Base-by-base conservation (phyloP, 2,797 vertebrate genomes). In the Gymnoscopelus microlampas region DNA sequence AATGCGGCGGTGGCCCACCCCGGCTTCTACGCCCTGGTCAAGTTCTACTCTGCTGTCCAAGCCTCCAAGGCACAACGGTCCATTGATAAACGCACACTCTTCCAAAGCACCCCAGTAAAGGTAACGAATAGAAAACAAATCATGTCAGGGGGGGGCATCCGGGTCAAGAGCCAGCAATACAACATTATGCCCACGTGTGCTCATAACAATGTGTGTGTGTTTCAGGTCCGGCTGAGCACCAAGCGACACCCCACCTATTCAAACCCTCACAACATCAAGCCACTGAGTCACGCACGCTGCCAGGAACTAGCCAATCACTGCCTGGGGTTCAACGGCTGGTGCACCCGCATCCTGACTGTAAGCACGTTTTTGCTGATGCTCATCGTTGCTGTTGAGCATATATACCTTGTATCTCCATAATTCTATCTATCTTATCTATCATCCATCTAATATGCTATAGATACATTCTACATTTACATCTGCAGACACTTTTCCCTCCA, bases 291-390 rank as follows among this genome's bases (percentile, higher is more conserved):
- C 70, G 74, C 86, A 82, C 93, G 83, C 75, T 97, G 96, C 74
- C 86, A 94, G 77, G 92, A 95, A 15, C 60, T 97, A 79, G 96
- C 95, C 73, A 96, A 96, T 91, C 89, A 95, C 85, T 94, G 91
- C 85, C 90, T 96, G 39, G 95, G 96, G 35, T 98, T 96, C 67
- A 93, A 93, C 0, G 94, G 95, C 39, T 97, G 96, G 95, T 95
- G 87, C 67, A 95, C 93, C 80, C 91, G 79, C 68, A 94, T 97
- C 70, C 76, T 96, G 76, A 92, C 87, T 12, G 96, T 97, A 85
- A 94, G 84, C 9, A 8, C 39, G 39, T 10, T 0, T 39, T 9
- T 9, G 39, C 39, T 10, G 39, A 44, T 44, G 39, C 39, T 44
- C 39, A 44, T 44, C 39, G 9, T 44, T 8, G 39, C 39, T 44